A percentile compares a stretch with the other conserved stretches of the same genome.
phyloP scores from a whole-genome alignment of 2,113 vertebrate genomes.

The Pseudorectes ferrugineus region DNA sequence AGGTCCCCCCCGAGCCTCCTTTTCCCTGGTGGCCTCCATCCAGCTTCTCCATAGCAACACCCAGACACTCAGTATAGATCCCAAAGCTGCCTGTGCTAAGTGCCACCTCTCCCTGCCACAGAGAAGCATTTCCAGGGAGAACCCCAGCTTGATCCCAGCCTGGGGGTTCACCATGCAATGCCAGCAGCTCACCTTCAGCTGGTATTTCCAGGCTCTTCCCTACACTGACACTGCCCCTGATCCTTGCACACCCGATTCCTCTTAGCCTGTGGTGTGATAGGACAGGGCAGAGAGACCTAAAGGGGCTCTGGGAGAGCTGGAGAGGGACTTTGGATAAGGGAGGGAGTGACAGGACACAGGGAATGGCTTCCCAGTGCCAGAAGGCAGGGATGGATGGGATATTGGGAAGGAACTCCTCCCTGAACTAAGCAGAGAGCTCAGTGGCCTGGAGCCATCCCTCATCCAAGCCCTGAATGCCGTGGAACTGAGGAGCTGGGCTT shows the following conservation, averaged over 20 bases:
- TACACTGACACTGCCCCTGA: neutral
- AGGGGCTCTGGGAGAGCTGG: neutral
- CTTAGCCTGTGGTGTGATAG: neutral
- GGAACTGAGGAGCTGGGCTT: neutral
- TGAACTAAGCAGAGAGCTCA: neutral
- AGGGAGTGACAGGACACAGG: neutral
- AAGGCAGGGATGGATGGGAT: neutral
- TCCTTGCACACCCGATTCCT: neutral
- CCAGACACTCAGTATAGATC: neutral
- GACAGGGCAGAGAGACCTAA: neutral
- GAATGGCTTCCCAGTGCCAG: neutral
- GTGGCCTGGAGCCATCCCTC: neutral
- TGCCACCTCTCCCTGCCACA: neutral
- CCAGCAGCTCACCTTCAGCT: neutral
- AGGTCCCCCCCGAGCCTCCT: neutral
- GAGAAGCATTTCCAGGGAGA: neutral
- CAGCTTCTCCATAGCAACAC: constrained; percentile 38
- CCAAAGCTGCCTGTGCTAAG: neutral
- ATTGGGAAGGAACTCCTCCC: neutral
- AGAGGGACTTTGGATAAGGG: neutral
- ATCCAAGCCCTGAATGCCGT: neutral
- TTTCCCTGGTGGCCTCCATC: neutral
- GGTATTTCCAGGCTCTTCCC: neutral
- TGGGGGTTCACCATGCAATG: no score
- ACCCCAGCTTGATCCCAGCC: neutral